Base-by-base conservation (phyloP, 1,140 invertebrate species). In the Melanaphis sacchari region DNA sequence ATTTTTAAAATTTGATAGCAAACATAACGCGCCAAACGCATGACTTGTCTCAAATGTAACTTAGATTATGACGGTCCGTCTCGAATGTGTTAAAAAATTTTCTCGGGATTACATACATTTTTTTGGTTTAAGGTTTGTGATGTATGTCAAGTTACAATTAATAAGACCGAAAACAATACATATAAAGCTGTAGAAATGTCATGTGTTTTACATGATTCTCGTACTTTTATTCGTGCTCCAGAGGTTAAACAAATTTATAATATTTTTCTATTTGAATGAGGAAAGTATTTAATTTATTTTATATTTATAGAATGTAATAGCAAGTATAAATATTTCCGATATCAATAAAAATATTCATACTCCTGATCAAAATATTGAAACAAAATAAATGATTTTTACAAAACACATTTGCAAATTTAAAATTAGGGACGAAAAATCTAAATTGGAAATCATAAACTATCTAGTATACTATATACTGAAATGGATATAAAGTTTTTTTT, bases 231-330 rank as follows among this genome's bases (percentile, higher is more conserved):
- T 31, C 26, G 18, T 46, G 41, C 21, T 21, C 85, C 15, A n/a
- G 85, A 87, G 85, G 85, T 49, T 87, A 36, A n/a, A 49, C 1
- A 87, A 87, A 87, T 87, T 87, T 87, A 9, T 49, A 87, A 87
- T 87, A n/a, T 22, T 87, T 87, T 87, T 8, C n/a, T 36, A 21
- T 21, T 49, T 87, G 43, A 46, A 46, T 87, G n/a, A n/a, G n/a
- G n/a, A n/a, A 46, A 46, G n/a, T 46, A 9, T 87, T 87, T 87
- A 46, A 46, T 46, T n/a, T 87, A 21, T 41, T 38, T 18, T n/a
- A 87, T 22, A 87, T 46, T 87, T 8, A 36, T 49, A 49, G 43
- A 49, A n/a, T 36, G 6, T 87, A 36, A 36, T 0, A 87, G n/a
- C 18, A n/a, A 36, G 18, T 46, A 7, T 6, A 43, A 43, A 24